A percentile compares a stretch with the other conserved stretches of the same genome.
Conservation (phyloP, 2,113 vertebrate species). For the Microtus ochrogaster region DNA sequence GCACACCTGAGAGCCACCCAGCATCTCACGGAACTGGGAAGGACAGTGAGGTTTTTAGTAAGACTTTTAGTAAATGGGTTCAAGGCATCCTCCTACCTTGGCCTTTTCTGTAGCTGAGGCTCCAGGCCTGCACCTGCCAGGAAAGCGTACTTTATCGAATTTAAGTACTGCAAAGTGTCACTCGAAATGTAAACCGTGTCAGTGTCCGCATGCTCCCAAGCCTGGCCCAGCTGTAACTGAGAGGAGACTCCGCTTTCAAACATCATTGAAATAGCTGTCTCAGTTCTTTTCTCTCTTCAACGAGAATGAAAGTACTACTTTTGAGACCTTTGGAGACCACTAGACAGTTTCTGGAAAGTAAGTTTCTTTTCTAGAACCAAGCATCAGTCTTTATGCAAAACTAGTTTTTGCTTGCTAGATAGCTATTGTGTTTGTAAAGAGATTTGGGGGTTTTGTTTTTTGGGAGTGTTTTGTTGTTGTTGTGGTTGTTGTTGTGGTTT, state of each 20-base stretch:
- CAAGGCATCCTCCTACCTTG: neutral
- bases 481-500: too few relatives aligned
- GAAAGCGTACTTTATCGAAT: neutral
- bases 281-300: neutral
- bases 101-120: neutral
- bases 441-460: neutral
- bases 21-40: neutral
- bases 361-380: neutral
- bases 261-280: neutral
- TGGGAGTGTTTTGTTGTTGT: too few relatives aligned
- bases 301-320: slow-evolving; percentile 33
- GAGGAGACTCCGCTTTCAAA: slow-evolving; percentile 13
- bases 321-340: neutral
- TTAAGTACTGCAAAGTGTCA: neutral
- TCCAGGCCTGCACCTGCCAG: neutral
- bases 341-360: neutral
- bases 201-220: neutral
- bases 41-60: too few relatives aligned
- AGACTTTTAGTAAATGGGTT: neutral
- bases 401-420: neutral
- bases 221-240: neutral
- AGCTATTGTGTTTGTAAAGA: neutral
- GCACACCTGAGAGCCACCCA: too few relatives aligned
- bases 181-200: neutral
- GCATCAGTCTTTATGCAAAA: neutral